Percentiles rank a stretch among this genome's conserved stretches.
These are phyloP conservation scores for Colletes collaris DNA, from an alignment of 2,888 invertebrate species.

Conservation along the genomic window DNA sequence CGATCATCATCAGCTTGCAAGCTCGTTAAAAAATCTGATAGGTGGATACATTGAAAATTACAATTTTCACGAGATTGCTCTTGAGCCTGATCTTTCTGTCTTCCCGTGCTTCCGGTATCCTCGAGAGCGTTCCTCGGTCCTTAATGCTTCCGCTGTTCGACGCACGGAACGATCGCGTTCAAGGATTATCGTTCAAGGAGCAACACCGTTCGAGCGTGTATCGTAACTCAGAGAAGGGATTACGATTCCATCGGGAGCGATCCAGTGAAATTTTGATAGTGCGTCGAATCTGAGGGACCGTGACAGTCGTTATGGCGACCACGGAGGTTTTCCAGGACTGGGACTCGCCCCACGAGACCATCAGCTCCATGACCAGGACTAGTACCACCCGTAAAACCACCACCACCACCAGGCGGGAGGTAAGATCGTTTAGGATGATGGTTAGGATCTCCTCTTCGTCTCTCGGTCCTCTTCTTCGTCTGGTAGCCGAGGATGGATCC, in stretches of 20 bases:
- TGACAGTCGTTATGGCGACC: conserved; percentile 76
- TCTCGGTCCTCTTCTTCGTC: not conserved
- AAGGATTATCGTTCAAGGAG: conserved; percentile 43
- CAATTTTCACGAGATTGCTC: too few species aligned
- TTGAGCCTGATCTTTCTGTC: too few species aligned
- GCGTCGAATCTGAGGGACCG: conserved; percentile 18
- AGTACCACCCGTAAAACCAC: conserved; percentile 66
- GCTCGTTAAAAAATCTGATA: too few species aligned
- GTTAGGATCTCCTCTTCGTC: not conserved
- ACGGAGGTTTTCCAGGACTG: conserved; percentile 82
- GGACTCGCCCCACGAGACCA: conserved; percentile 79
- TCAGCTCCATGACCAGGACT: conserved; percentile 73
- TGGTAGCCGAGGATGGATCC: too few species aligned
- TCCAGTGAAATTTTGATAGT: conserved; percentile 58
- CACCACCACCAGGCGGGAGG: conserved; percentile 70
- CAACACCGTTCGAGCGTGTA: conserved; percentile 41
- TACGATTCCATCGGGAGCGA: conserved; percentile 15
- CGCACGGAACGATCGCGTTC: conserved; percentile 2
- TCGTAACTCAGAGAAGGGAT: conserved; percentile 49
- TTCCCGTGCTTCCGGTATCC: too few species aligned
- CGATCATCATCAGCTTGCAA: too few species aligned
- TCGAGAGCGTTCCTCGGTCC: too few species aligned
- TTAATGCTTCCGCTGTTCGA: conserved; percentile 9
- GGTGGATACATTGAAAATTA: too few species aligned
- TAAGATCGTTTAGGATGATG: conserved; percentile 58